Conservation (phyloP, 2,888 invertebrate species). For the Drosophila diplacantha region DNA sequence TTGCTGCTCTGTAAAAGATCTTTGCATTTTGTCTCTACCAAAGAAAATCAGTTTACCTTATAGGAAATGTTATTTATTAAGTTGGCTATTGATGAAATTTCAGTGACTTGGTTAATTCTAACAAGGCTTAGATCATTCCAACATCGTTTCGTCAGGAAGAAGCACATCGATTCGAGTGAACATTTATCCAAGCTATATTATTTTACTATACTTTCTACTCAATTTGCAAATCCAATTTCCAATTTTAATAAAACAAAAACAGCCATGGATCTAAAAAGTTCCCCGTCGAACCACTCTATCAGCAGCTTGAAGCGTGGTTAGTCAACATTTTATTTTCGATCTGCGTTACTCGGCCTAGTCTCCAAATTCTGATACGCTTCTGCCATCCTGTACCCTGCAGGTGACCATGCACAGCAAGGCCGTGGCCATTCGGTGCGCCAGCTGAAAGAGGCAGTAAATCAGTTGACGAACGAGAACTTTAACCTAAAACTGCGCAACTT, state of each 20-base stretch:
- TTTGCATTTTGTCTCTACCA: neutral
- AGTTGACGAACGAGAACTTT: neutral
- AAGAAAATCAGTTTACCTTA: neutral
- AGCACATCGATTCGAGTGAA: neutral
- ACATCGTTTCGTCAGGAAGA: neutral
- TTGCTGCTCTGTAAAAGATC: too few relatives aligned
- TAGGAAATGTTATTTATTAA: neutral
- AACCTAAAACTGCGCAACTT: neutral
- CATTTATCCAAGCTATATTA: neutral
- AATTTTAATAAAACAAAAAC: too few relatives aligned
- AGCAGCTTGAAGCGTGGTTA: too few relatives aligned
- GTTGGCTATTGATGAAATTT: neutral
- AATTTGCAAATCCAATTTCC: too few relatives aligned
- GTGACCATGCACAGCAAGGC: too few relatives aligned
- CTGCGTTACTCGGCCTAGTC: too few relatives aligned
- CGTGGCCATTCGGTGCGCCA: neutral
- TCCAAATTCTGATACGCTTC: too few relatives aligned
- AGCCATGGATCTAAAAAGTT: too few relatives aligned
- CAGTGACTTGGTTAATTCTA: neutral
- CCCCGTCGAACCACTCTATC: too few relatives aligned
- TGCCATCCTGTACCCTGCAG: too few relatives aligned
- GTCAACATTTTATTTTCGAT: neutral
- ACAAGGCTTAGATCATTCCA: neutral
- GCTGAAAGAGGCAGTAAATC: neutral
- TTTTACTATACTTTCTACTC: neutral